These are phyloP conservation scores for Hemaris fuciformis DNA, from an alignment of 2,888 invertebrate species.

Conservation along the genomic window DNA sequence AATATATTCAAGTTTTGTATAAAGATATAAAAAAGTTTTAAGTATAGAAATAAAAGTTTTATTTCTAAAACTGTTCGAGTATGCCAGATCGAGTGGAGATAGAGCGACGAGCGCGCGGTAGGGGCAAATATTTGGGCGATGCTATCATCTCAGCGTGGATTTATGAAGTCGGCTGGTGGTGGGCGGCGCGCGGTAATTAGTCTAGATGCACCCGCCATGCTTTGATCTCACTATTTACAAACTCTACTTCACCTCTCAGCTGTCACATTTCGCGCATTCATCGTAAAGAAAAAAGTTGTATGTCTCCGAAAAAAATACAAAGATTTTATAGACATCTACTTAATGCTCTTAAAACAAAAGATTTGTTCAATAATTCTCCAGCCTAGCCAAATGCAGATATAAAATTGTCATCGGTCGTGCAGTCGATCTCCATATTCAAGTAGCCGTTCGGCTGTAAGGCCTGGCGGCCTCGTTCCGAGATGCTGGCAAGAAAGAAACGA, in stretches of 20 bases:
- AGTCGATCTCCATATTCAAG: constrained; percentile 7
- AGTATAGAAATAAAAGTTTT: constrained; percentile 6
- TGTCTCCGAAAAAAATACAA: not conserved
- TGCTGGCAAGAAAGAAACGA: constrained; percentile 51
- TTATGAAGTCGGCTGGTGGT: constrained; percentile 30
- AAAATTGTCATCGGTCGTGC: constrained; percentile 1
- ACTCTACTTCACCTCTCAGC: constrained; percentile 3
- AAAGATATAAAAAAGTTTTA: constrained; percentile 5
- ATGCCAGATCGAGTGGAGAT: constrained; percentile 6
- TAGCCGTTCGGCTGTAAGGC: constrained; percentile 8
- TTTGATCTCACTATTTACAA: constrained; percentile 11
- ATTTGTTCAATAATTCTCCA: not conserved
- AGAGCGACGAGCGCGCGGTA: constrained; percentile 1
- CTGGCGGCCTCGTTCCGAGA: constrained; percentile 18
- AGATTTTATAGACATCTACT: not conserved
- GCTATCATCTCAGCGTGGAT: constrained; percentile 1
- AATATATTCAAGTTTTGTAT: constrained; percentile 6
- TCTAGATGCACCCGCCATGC: constrained; percentile 16
- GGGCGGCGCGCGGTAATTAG: constrained; percentile 36
- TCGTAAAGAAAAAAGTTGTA: not conserved
- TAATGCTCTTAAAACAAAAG: not conserved
- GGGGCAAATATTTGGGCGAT: constrained; percentile 13
- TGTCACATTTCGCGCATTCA: constrained; percentile 1
- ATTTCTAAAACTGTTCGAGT: constrained; percentile 3
- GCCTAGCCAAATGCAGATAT: not conserved